Evolutionary conservation across 2,888 invertebrate species (phyloP), one percentile per base, ranked within the genome.

Genomic region (Achlya flavicornis): DNA sequence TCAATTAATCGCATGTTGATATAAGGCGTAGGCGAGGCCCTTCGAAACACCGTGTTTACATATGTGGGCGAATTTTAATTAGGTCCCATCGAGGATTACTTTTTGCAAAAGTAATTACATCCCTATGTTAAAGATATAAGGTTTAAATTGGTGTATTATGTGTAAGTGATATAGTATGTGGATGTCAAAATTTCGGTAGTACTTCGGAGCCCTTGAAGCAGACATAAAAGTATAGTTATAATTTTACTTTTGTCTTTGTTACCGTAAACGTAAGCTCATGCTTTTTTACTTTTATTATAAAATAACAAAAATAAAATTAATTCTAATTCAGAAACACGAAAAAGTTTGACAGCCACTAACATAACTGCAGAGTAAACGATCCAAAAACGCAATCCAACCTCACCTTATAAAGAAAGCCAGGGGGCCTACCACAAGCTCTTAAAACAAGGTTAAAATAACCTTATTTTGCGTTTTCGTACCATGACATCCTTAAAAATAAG

Each of bases 331-430:
- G 14, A 38, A 16, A 7, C 16, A 10, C 16, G 48, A 7, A 16
- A 19, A 53, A 53, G n/a, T 60, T 60, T 60, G 60, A n/a, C 43
- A 26, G 26, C 60, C 43, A 14, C 60, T 10, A n/a, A 35, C n/a
- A 59, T 11, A 14, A 5, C 4, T 16, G 14, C 60, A 60, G 41
- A 5, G 60, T 60, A 60, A 60, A 26, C 41, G 60, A 60, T 19
- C 60, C 60, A 26, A 59, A 38, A 59, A 38, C 35, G 38, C 38
- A 38, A 38, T 38, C 38, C 60, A 19, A 7, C 59, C 38, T 60
- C 19, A 41, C 60, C 60, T 26, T 60, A 60, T 60, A 19, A 41
- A 26, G 60, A 19, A 19, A 41, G 38, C 60, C 41, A 19, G n/a
- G n/a, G n/a, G n/a, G n/a, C n/a, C n/a, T n/a, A n/a, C n/a, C n/a